Evolutionary conservation across 2,888 invertebrate genomes (phyloP).

Genomic region (Cantharis flavilabris): DNA sequence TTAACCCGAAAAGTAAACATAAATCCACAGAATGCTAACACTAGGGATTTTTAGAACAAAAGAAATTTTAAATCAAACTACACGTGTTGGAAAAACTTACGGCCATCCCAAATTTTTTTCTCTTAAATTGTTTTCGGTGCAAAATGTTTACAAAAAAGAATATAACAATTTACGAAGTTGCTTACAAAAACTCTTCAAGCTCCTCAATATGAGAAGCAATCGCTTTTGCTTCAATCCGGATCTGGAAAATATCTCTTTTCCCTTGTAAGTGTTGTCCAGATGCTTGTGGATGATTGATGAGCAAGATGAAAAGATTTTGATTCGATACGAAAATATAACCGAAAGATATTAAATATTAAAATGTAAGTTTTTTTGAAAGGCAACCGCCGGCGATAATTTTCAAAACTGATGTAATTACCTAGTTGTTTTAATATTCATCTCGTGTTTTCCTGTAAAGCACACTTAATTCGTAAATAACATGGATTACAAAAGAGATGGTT

Average conservation of each 20-base stretch:
- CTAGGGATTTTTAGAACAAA: background rate
- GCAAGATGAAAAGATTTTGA: background rate
- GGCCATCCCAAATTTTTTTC: background rate
- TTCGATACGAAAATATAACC: background rate
- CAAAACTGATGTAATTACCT: background rate
- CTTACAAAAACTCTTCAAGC: background rate
- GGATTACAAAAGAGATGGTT: background rate
- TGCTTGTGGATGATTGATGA: background rate
- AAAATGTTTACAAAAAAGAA: background rate
- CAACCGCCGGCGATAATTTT: background rate
- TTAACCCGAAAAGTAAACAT: conserved; percentile 1
- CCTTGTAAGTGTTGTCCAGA: background rate
- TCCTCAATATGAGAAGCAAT: background rate
- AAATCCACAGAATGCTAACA: background rate
- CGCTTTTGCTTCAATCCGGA: background rate
- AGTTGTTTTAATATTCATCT: background rate
- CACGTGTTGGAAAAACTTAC: background rate
- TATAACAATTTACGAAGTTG: background rate
- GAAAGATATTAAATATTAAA: background rate
- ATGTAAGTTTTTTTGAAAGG: background rate
- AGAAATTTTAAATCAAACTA: background rate
- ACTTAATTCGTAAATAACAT: background rate
- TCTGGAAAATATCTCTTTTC: background rate
- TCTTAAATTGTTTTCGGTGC: background rate
- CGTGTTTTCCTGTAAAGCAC: background rate